Base-by-base conservation (phyloP, 2,113 vertebrate genomes). In the Megaleporinus macrocephalus region DNA sequence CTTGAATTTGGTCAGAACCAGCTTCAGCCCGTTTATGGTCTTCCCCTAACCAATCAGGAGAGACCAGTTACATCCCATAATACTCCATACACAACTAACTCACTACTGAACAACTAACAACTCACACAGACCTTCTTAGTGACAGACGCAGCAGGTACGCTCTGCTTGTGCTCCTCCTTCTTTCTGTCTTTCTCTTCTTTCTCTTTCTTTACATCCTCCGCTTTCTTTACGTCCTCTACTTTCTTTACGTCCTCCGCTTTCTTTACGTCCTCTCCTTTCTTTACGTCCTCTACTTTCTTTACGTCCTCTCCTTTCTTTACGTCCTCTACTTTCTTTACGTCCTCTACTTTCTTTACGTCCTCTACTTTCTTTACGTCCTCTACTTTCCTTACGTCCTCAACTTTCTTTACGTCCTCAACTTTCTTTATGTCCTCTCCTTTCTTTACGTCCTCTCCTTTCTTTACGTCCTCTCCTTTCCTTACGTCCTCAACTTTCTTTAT, bases 1-100 rank as follows among this genome's bases (percentile, higher is more conserved):
- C 0, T 89, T 86, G 0, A 59, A 1, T 63, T 90, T 88, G 24
- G 76, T 76, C 82, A 96, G 86, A 22, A 59, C 88, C 24, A 95
- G 57, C 2, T 59, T 84, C 79, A 90, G 61, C 0, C 86, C 68
- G 0, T 76, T 72, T 12, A 4, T 41, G 2, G 71, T 88, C 33
- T 14, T 44, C 74, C 87, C 88, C 94, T 93, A 63, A 4, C 62
- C 55, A 72, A 5, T 80, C 59, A 77, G 75, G 76, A 4, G 26
- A 1, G 51, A 15, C 6, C 7, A 55, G 22, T 22, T 55, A 51
- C 1, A 53, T 3, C 14, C 14, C 1, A 15, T 2, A 22, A 55
- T 7, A 22, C 1, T 2, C 3, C 20, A 53, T 20, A 68, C 77
- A 30, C 26, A n/a, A n/a, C n/a, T n/a, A n/a, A n/a, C n/a, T n/a